These are phyloP conservation scores for Andrena minutula DNA, from an alignment of 2,888 invertebrate genomes.

Conservation along the genomic window DNA sequence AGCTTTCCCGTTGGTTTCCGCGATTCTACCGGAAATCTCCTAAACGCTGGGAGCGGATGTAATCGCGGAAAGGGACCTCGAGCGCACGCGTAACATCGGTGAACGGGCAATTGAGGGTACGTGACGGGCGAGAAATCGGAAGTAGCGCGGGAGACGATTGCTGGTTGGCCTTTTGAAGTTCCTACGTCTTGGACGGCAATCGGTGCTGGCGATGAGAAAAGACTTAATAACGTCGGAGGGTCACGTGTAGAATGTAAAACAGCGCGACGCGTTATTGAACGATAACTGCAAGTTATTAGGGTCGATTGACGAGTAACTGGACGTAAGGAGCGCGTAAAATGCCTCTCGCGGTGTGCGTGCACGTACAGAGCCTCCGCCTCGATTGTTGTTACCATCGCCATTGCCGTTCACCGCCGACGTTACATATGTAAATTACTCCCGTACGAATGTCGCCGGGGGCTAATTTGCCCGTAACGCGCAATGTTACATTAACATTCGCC, in stretches of 20 bases:
- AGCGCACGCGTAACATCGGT: neutral
- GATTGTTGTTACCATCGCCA: constrained; percentile 62
- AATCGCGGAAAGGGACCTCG: neutral
- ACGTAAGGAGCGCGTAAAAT: constrained; percentile 73
- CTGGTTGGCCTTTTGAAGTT: constrained; percentile 47
- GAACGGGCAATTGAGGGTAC: constrained; percentile 14
- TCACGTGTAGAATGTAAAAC: constrained; percentile 72
- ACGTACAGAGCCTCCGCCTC: constrained; percentile 57
- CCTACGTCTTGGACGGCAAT: constrained; percentile 57
- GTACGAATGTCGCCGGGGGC: constrained; percentile 52
- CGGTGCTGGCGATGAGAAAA: constrained; percentile 56
- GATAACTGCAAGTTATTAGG: constrained; percentile 79
- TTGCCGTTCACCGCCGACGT: constrained; percentile 63
- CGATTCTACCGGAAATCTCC: neutral
- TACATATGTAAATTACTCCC: constrained; percentile 69
- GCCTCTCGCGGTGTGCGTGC: constrained; percentile 64
- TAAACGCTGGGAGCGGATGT: neutral
- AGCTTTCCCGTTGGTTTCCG: neutral
- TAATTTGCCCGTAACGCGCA: constrained; percentile 60
- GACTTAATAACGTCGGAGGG: constrained; percentile 59
- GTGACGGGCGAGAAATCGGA: constrained; percentile 26
- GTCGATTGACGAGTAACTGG: constrained; percentile 78
- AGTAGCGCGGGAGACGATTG: constrained; percentile 28
- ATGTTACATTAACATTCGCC: constrained; percentile 64
- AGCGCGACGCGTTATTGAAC: constrained; percentile 73